Evolutionary conservation across 1,140 invertebrate genomes (phyloP).

Genomic region (Manduca sexta): DNA sequence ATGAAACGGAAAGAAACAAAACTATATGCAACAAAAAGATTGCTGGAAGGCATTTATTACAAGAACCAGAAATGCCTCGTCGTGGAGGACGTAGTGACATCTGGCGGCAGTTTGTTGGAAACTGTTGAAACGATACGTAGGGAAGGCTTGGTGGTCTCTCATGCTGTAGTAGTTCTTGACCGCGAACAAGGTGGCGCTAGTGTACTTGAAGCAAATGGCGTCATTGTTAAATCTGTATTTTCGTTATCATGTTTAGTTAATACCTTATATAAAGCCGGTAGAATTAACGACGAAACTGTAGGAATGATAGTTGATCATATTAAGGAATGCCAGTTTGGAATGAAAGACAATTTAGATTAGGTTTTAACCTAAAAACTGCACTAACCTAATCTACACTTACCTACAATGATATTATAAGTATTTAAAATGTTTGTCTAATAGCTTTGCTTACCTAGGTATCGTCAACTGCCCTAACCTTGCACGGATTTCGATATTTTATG

Average conservation of each 20-base stretch:
- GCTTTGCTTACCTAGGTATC: too few relatives aligned
- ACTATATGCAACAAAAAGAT: slow-evolving; percentile 95
- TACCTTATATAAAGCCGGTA: slow-evolving; percentile 78
- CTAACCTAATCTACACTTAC: background rate
- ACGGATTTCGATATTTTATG: too few relatives aligned
- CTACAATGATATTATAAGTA: background rate
- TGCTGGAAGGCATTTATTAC: slow-evolving; percentile 92
- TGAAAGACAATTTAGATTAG: slow-evolving; percentile 27
- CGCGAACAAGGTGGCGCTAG: slow-evolving; percentile 91
- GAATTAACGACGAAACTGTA: slow-evolving; percentile 75
- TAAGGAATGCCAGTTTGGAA: slow-evolving; percentile 54
- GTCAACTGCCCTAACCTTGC: too few relatives aligned
- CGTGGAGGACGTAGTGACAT: slow-evolving; percentile 97
- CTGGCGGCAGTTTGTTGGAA: slow-evolving; percentile 94
- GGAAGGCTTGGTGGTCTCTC: slow-evolving; percentile 82
- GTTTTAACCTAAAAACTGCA: background rate
- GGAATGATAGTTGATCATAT: slow-evolving; percentile 80
- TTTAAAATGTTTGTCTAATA: too few relatives aligned
- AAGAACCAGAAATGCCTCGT: slow-evolving; percentile 88
- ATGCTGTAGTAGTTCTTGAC: slow-evolving; percentile 92
- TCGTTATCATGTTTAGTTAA: slow-evolving; percentile 80
- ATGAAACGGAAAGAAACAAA: slow-evolving; percentile 94
- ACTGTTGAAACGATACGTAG: slow-evolving; percentile 83
- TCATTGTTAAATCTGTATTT: slow-evolving; percentile 81
- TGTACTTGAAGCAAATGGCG: slow-evolving; percentile 81